Base-by-base conservation (phyloP, 2,888 invertebrate genomes). In the Apeira syringaria region DNA sequence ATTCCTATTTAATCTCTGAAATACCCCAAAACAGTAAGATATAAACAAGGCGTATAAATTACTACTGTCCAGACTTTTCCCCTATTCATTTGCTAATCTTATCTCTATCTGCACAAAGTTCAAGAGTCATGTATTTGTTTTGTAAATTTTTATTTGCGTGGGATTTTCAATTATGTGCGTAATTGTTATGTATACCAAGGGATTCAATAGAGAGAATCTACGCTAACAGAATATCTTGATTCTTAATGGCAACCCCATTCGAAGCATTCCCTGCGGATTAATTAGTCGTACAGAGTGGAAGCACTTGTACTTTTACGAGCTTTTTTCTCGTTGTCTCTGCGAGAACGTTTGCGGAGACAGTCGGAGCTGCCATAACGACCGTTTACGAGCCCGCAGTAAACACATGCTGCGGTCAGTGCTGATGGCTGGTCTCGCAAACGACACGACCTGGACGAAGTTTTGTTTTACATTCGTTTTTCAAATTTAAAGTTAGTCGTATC, bases 341-440 rank as follows among this genome's bases (percentile, higher is more conserved):
- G 58, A 61, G 52, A 55, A 60, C 68, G 59, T 70, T 72, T 70
- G 58, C 54, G 58, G 61, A 57, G 71, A 72, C 70, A 48, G 66
- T 74, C 73, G 65, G 61, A 56, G 58, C 50, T 61, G 67, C 67
- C 61, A 68, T 80, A 80, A 82, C 81, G 61, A 50, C 50, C 64
- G 71, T 74, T 80, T 72, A 80, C 61, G 68, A 67, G 41, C 50
- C 50, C 47, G 64, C 73, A 68, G 66, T 80, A 75, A 79, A 78
- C 77, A 72, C 71, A 68, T 72, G 71, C 71, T 72, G 71, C 63
- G 68, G 74, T 63, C 50, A 47, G 37, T 37, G 59, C 56, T 66
- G 62, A 64, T 68, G 67, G 60, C 61, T 50, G 55, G 61, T 65
- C 68, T 80, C 82, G 66, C 81, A 79, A 81, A 82, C 61, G 70